phyloP scores from a whole-genome alignment of 1,140 invertebrate genomes.

The Plodia interpunctella region DNA sequence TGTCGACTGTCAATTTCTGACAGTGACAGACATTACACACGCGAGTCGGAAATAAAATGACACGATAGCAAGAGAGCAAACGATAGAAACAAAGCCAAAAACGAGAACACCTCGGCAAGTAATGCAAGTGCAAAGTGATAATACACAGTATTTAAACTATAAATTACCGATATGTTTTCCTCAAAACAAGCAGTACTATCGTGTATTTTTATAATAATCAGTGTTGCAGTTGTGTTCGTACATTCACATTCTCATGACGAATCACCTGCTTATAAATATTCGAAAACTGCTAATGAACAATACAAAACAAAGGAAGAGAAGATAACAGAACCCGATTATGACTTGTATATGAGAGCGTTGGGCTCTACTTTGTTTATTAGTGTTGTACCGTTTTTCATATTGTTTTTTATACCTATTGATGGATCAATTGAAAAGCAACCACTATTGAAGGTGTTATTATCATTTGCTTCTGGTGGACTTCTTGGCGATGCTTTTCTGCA shows the following conservation, averaged over 20 bases:
- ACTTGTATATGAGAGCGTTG: constrained; percentile 89
- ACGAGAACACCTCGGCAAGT: too few species aligned
- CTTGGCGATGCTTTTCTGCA: constrained; percentile 98
- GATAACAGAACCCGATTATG: constrained; percentile 56
- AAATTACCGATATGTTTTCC: neutral
- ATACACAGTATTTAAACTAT: neutral
- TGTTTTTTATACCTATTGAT: constrained; percentile 95
- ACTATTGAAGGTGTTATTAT: constrained; percentile 91
- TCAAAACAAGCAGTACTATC: constrained; percentile 17
- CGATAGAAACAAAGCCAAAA: too few species aligned
- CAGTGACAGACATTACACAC: too few species aligned
- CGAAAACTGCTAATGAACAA: constrained; percentile 82
- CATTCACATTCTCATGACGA: constrained; percentile 75
- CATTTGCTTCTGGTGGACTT: constrained; percentile 96
- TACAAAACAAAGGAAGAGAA: constrained; percentile 42
- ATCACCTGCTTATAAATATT: constrained; percentile 85
- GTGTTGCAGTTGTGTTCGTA: constrained; percentile 30
- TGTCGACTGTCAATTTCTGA: too few species aligned
- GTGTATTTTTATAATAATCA: constrained; percentile 26
- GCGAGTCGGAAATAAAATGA: too few species aligned
- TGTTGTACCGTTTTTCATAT: constrained; percentile 93
- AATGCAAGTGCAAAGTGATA: neutral
- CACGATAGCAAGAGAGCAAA: too few species aligned
- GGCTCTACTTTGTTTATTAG: constrained; percentile 95
- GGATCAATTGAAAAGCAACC: constrained; percentile 90